Percentiles rank a stretch among this genome's conserved stretches.
Conservation (phyloP, 2,113 vertebrate genomes). For the Solenodon paradoxus region DNA sequence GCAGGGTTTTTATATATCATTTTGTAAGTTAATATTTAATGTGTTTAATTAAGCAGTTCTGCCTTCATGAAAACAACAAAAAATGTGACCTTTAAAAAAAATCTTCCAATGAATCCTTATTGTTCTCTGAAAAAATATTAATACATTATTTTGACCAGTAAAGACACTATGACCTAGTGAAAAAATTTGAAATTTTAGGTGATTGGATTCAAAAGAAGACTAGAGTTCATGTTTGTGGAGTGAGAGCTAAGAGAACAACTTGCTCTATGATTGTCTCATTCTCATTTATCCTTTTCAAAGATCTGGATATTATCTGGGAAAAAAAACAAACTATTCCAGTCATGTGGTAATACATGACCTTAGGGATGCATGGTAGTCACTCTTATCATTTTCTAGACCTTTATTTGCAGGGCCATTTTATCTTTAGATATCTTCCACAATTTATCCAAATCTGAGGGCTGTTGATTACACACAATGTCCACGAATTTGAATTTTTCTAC, state of each 20-base stretch:
- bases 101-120: background rate
- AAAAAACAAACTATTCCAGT: background rate
- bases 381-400: background rate
- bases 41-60: background rate
- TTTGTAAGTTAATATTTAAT: background rate
- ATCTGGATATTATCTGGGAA: background rate
- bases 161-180: background rate
- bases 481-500: background rate
- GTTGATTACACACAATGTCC: background rate
- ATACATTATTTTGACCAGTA: background rate
- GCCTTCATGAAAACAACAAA: background rate
- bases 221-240: background rate
- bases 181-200: background rate
- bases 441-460: background rate
- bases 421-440: background rate
- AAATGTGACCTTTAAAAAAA: background rate
- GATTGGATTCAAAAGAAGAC: background rate
- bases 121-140: background rate
- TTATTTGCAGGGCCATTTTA: background rate
- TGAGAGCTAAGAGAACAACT: background rate
- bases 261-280: background rate
- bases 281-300: background rate
- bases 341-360: background rate
- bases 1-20: background rate
- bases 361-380: background rate